A percentile compares a stretch with the other conserved stretches of the same genome.
Evolutionary conservation across 2,113 vertebrate genomes (phyloP).

Genomic region (Tetrao urogallus): DNA sequence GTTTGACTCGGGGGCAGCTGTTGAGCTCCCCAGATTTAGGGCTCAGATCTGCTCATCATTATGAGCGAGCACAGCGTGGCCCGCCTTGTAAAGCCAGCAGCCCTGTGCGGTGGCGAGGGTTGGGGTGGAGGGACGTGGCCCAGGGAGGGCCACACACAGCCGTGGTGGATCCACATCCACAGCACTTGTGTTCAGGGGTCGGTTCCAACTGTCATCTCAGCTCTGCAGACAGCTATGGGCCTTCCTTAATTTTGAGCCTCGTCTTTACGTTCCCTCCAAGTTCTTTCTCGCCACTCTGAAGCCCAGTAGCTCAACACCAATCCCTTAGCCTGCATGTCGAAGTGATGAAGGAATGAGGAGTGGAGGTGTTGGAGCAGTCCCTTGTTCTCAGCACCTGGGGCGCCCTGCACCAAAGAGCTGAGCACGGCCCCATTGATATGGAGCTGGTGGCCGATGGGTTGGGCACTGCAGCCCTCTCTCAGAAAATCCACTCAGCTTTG

Average conservation of each 20-base stretch:
- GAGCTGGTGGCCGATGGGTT: background rate
- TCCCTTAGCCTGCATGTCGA: background rate
- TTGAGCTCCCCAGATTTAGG: slow-evolving; percentile 71
- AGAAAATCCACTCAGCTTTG: background rate
- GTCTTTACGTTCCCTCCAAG: background rate
- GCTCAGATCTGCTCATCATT: slow-evolving; percentile 66
- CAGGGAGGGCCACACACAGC: background rate
- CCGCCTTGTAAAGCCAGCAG: background rate
- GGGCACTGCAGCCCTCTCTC: background rate
- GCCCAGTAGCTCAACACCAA: background rate
- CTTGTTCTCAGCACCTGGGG: background rate
- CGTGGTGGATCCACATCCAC: background rate
- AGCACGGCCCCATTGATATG: background rate
- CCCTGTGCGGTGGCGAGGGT: background rate
- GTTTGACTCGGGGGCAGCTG: slow-evolving; percentile 74
- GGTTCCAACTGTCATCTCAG: background rate
- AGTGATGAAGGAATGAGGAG: background rate
- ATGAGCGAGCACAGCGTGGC: slow-evolving; percentile 30
- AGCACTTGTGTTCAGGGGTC: accelerated
- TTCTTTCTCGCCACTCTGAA: background rate
- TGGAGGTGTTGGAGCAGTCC: background rate
- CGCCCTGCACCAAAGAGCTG: background rate
- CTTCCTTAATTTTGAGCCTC: background rate
- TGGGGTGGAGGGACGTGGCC: background rate
- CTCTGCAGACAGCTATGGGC: background rate